Evolutionary conservation across 1,140 invertebrate species (phyloP).

Genomic region (Pygmarrhopalites habei): DNA sequence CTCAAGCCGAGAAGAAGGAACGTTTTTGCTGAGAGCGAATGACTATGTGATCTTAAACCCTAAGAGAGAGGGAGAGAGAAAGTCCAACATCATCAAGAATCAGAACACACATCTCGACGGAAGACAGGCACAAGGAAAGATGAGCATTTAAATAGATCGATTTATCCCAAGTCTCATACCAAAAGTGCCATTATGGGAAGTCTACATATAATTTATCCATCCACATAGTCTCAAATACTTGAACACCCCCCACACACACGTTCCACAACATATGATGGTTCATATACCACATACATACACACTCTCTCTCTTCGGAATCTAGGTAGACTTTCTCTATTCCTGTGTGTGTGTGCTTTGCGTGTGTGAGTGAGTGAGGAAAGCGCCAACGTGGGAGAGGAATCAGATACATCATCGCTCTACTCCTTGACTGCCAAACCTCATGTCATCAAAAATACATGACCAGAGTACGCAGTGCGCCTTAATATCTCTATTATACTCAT

Average conservation of each 20-base stretch:
- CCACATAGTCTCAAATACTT: not conserved
- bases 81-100: conserved; percentile 19
- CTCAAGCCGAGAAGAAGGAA: too few relatives aligned
- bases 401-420: conserved; percentile 18
- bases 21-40: too few relatives aligned
- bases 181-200: conserved; percentile 28
- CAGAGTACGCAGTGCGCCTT: conserved; percentile 16
- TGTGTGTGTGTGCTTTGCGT: too few relatives aligned
- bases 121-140: conserved; percentile 20
- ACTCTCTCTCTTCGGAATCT: not conserved
- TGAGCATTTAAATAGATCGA: conserved; percentile 38
- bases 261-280: not conserved
- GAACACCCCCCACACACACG: not conserved
- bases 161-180: conserved; percentile 28
- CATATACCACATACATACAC: too few relatives aligned
- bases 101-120: conserved; percentile 11
- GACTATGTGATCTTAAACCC: too few relatives aligned
- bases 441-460: conserved; percentile 31
- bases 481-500: conserved; percentile 27
- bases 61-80: conserved; percentile 8
- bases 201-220: not conserved
- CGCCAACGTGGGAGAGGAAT: not conserved
- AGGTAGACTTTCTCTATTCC: not conserved
- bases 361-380: conserved; percentile 10
- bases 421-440: conserved; percentile 17